phyloP scores from a whole-genome alignment of 2,113 vertebrate genomes.

The Pelvicachromis taeniatus region DNA sequence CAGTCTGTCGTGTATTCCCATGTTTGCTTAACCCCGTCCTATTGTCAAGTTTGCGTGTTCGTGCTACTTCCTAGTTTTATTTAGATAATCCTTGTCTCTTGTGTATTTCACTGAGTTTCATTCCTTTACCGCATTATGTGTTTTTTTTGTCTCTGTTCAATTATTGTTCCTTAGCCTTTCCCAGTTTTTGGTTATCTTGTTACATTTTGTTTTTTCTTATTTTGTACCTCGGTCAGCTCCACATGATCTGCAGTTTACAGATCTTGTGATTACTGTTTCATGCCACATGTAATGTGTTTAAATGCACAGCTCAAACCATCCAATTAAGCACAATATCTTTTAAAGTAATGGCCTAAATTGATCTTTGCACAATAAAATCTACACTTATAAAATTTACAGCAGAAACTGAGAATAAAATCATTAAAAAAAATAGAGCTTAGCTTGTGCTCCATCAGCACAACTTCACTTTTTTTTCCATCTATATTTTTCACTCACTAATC shows the following conservation, averaged over 20 bases:
- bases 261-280: not conserved
- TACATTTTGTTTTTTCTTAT: not conserved
- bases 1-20: not conserved
- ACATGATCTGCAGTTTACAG: not conserved
- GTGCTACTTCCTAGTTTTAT: not conserved
- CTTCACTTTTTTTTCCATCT: not conserved
- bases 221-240: not conserved
- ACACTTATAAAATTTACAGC: not conserved
- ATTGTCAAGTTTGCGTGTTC: not conserved
- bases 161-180: not conserved
- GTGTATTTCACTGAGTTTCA: not conserved
- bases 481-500: not conserved
- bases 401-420: not conserved
- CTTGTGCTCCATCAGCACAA: not conserved
- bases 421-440: not conserved
- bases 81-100: not conserved
- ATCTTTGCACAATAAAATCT: not conserved
- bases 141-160: not conserved
- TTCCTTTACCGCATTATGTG: not conserved
- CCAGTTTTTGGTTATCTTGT: not conserved
- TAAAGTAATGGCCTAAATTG: not conserved
- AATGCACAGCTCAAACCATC: not conserved
- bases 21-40: not conserved
- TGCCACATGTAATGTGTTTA: not conserved
- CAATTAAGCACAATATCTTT: not conserved